Base-by-base conservation (phyloP, 2,888 invertebrate genomes). In the Agonopterix arenella region DNA sequence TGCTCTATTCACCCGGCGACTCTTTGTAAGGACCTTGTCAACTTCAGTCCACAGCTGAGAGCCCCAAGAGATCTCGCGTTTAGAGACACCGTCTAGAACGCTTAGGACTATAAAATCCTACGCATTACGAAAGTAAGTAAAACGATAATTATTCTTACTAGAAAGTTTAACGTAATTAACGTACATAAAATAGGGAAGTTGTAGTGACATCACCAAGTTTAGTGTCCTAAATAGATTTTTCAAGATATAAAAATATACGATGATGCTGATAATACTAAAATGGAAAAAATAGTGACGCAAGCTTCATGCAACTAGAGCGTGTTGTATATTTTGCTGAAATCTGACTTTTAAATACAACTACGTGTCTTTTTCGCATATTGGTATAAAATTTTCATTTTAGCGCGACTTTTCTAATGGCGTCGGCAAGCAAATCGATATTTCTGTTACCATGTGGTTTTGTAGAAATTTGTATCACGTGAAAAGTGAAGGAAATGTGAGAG, bases 61-160 rank as follows among this genome's bases (percentile, higher is more conserved):
- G 68, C 66, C 70, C 66, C 65, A 59, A 63, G 64, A 67, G 60
- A 61, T 52, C 57, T 54, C 67, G 68, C 66, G 63, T 52, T 67
- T 52, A 44, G 56, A 53, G n/a, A 11, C 40, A 53, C 59, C 56
- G 58, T 53, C 60, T 57, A 60, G 60, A 28, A 60, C 61, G 64
- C 59, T 66, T 69, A 80, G 84, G 84, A 83, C 78, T 71, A 74
- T 76, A 82, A 76, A 82, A 80, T 80, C 86, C 80, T 82, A 76
- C 64, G 69, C 68, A 73, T 70, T 72, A 71, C 62, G 61, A 74
- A 83, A 85, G 86, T 88, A 73, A 88, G 86, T 86, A 64, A 9
- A 28, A 28, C 28, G 28, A 5, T 28, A 28, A 28, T 28, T 28
- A 28, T 28, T 5, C 28, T 28, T 28, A 28, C 5, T 0, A 28